Base-by-base conservation (phyloP, 2,113 vertebrate genomes). In the Callipepla squamata region DNA sequence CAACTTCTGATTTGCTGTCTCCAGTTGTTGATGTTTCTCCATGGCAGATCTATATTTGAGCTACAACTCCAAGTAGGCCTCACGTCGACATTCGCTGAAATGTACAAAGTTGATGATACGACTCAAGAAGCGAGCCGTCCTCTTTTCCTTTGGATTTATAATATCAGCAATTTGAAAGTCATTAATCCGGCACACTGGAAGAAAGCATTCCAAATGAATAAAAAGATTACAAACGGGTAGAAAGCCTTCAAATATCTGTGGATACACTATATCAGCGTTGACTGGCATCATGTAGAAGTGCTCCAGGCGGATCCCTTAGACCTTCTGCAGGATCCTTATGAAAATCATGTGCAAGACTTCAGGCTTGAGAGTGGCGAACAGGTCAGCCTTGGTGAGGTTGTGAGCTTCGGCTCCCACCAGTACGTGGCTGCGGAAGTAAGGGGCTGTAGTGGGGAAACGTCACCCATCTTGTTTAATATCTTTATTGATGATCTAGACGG, bases 41-140 rank as follows among this genome's bases (percentile, higher is more conserved):
- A 98, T 87, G 90, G 98, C 98, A 2, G 97, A 95, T 96, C 98
- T 98, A 83, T 98, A 98, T 93, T 91, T 98, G 82, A 96, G 80
- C 32, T 98, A 98, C 59, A 98, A 97, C 61, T 98, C 98, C 91
- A 96, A 69, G 72, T 98, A 97, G 25, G 93, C 79, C 6, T 97
- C 97, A 68, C 97, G 97, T 38, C 98, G 98, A 50, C 97, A 92
- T 51, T 98, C 98, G 89, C 98, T 97, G 98, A 99, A 99, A 83
- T 98, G 98, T 18, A 99, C 97, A 68, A 99, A 99, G 96, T 99
- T 99, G 92, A 99, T 97, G 94, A 99, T 98, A 58, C 97, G 99
- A 45, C 99, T 99, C 58, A 99, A 85, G 96, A 99, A 96, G 10
- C 95, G 97, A 91, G 97, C 77, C 22, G 98, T 99, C 90, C 96